Percentiles rank a stretch among this genome's conserved stretches.
Conservation (phyloP, 2,888 invertebrate species). For the Axea sp. region DNA sequence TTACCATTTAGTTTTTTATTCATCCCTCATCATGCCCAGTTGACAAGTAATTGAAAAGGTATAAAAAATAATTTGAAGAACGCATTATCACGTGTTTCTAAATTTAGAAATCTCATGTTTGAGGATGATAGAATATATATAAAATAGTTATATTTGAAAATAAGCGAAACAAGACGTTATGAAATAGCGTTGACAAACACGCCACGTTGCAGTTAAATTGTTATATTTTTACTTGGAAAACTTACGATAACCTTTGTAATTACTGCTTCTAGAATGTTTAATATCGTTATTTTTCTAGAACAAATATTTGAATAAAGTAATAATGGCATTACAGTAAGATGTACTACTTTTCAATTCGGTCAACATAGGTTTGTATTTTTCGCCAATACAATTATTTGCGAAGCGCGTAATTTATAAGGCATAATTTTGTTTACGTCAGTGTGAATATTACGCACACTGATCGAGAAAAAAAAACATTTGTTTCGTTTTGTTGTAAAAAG, state of each 20-base stretch:
- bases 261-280: constrained; percentile 66
- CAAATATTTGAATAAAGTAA: constrained; percentile 70
- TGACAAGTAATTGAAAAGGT: no score
- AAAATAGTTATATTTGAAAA: constrained; percentile 29
- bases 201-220: constrained; percentile 68
- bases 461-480: background rate
- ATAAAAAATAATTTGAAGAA: no score
- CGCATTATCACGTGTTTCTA: no score
- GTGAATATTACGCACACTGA: background rate
- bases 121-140: constrained; percentile 25
- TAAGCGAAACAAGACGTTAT: constrained; percentile 14
- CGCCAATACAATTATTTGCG: no score
- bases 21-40: no score
- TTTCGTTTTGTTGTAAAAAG: constrained; percentile 13
- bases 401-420: no score
- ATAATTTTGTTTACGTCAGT: constrained; percentile 2
- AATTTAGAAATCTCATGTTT: constrained; percentile 22
- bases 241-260: constrained; percentile 71
- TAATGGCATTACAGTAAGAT: constrained; percentile 71
- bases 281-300: constrained; percentile 76
- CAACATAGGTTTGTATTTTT: no score
- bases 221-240: constrained; percentile 76
- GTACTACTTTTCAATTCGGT: constrained; percentile 62
- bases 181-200: constrained; percentile 62
- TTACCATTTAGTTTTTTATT: no score